phyloP scores from a whole-genome alignment of 2,797 vertebrate genomes.

The Thunnus albacares region DNA sequence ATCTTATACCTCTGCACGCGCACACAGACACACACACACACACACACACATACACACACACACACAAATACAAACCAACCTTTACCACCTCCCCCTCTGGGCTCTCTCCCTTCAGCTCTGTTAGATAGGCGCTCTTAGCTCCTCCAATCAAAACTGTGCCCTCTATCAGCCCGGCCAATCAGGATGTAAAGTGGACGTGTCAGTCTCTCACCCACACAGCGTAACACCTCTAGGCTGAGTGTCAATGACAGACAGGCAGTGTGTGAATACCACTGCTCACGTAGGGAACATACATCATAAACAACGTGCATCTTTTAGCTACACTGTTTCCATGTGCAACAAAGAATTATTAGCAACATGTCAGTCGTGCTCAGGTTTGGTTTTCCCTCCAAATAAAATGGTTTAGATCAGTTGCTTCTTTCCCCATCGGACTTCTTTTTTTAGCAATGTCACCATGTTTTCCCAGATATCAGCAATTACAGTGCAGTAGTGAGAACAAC shows the following conservation, averaged over 20 bases:
- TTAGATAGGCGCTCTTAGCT: conserved; percentile 79
- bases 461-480: background rate
- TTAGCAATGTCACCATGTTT: background rate
- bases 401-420: background rate
- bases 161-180: conserved; percentile 75
- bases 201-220: conserved; percentile 62
- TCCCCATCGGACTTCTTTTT: background rate
- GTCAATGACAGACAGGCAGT: conserved; percentile 65
- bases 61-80: conserved; percentile 31
- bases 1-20: conserved; percentile 60
- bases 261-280: conserved; percentile 55
- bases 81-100: conserved; percentile 40
- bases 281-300: conserved; percentile 8
- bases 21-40: conserved; percentile 47
- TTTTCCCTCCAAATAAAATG: background rate
- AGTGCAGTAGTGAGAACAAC: no score
- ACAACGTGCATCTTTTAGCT: background rate
- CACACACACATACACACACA: conserved; percentile 38
- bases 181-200: conserved; percentile 82
- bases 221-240: conserved; percentile 78
- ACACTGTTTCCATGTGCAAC: background rate
- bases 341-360: background rate
- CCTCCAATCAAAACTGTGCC: conserved; percentile 68
- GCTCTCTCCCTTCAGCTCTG: conserved; percentile 68
- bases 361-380: background rate